Conservation (phyloP, 1,140 invertebrate genomes). For the Drosophila eugracilis region DNA sequence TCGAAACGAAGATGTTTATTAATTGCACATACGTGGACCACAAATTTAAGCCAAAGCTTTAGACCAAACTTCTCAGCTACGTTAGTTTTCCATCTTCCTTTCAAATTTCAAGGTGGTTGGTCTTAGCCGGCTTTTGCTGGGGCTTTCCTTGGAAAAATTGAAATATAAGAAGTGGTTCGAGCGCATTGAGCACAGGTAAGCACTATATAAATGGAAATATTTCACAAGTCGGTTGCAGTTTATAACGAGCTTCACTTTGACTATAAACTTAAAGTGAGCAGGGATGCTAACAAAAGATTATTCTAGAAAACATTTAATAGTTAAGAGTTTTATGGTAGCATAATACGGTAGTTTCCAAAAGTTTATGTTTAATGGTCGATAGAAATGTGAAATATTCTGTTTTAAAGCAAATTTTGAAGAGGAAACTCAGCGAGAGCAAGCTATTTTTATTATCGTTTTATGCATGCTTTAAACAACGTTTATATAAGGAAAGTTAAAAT, state of each 20-base stretch:
- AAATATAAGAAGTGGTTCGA: constrained; percentile 4
- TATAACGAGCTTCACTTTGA: constrained; percentile 11
- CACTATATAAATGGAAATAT: constrained; percentile 24
- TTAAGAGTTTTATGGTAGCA: constrained; percentile 9
- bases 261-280: background rate
- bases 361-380: constrained; percentile 1
- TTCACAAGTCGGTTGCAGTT: constrained; percentile 9
- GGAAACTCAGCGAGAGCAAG: background rate
- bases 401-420: constrained; percentile 11
- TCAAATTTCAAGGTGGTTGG: constrained; percentile 2
- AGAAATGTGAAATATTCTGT: constrained; percentile 1
- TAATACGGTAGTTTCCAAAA: constrained; percentile 4
- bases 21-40: constrained; percentile 28
- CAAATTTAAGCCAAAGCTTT: constrained; percentile 1
- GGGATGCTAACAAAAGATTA: constrained; percentile 22
- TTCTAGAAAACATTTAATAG: constrained; percentile 13
- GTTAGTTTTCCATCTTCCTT: constrained; percentile 6
- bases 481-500: background rate
- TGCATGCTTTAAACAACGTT: background rate
- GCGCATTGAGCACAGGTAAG: background rate
- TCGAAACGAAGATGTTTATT: constrained; percentile 23
- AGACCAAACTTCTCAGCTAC: background rate
- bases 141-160: constrained; percentile 7
- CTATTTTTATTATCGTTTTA: constrained; percentile 2
- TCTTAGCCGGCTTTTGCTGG: constrained; percentile 11